Conservation (phyloP, 2,888 invertebrate genomes). For the Drosophila austrosaltans region DNA sequence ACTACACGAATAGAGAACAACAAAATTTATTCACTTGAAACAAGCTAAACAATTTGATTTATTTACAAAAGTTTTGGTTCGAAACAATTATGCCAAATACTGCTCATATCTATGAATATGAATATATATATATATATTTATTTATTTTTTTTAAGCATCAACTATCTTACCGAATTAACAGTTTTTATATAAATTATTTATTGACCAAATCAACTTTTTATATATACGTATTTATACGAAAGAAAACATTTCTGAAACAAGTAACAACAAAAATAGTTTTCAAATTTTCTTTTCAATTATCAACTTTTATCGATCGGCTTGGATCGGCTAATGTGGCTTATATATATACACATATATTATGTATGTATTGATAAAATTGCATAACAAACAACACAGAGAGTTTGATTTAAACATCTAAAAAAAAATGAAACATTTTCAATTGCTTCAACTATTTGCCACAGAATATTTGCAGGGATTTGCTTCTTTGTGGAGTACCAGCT, state of each 20-base stretch:
- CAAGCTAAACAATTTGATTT: constrained; percentile 31
- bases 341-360: constrained; percentile 3
- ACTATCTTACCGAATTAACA: constrained; percentile 7
- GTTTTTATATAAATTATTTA: constrained; percentile 9
- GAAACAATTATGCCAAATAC: constrained; percentile 8
- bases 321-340: neutral
- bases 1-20: constrained; percentile 74
- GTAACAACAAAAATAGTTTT: constrained; percentile 6
- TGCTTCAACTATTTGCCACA: constrained; percentile 24
- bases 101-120: constrained; percentile 1
- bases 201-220: constrained; percentile 5
- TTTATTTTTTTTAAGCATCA: neutral
- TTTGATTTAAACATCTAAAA: constrained; percentile 14
- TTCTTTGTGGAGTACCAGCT: constrained; percentile 70
- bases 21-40: constrained; percentile 41
- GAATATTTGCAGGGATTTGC: constrained; percentile 13
- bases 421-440: constrained; percentile 22
- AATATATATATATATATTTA: constrained; percentile 13
- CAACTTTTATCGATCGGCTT: neutral
- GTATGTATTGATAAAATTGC: constrained; percentile 7
- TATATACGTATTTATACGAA: neutral
- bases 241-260: constrained; percentile 7
- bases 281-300: neutral
- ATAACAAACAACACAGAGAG: constrained; percentile 13
- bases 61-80: constrained; percentile 39